Evolutionary conservation across 2,113 vertebrate species (phyloP).

Genomic region (Etia nguti): DNA sequence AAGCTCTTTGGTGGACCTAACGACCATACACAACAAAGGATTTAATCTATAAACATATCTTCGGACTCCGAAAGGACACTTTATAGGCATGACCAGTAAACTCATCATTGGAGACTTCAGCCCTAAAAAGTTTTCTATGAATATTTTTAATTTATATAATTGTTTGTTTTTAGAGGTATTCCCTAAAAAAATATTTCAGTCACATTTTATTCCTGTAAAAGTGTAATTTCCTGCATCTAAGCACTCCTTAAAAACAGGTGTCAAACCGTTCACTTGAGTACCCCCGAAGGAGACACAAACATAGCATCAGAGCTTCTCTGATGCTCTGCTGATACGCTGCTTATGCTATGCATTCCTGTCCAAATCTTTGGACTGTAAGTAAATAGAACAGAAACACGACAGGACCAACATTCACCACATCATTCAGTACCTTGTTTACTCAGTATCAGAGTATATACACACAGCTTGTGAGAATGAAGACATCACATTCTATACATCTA

Average conservation of each 20-base stretch:
- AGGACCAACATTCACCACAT: not conserved
- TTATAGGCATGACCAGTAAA: not conserved
- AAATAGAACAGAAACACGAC: not conserved
- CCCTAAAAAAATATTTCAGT: not conserved
- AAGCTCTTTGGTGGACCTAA: not conserved
- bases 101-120: not conserved
- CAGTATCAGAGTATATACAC: not conserved
- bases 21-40: not conserved
- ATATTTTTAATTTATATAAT: not conserved
- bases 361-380: not conserved
- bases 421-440: not conserved
- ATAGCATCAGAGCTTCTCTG: not conserved
- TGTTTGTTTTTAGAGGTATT: not conserved
- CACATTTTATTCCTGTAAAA: not conserved
- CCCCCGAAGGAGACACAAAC: not conserved
- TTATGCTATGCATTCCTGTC: not conserved
- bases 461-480: conserved; percentile 31
- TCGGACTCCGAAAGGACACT: not conserved
- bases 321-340: not conserved
- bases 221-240: not conserved
- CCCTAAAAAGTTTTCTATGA: not conserved
- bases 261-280: not conserved
- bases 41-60: not conserved
- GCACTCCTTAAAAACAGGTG: not conserved
- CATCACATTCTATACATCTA: conserved; percentile 30